These are phyloP conservation scores for Myiagra hebetior DNA, from an alignment of 2,113 vertebrate species.

Conservation along the genomic window DNA sequence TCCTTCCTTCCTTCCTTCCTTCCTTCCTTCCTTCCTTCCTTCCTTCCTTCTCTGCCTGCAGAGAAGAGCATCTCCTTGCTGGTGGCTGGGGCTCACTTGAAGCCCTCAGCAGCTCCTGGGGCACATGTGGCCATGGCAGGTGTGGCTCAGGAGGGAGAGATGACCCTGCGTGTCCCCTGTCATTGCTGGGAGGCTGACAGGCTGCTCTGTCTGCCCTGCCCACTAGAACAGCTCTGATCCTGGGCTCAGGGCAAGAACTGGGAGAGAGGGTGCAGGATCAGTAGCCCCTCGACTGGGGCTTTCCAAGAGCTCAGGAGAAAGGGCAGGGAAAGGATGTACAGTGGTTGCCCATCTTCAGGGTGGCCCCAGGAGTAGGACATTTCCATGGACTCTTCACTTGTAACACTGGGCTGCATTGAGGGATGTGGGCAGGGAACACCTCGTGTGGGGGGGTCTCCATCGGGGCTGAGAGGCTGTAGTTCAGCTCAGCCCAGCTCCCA, in stretches of 20 bases:
- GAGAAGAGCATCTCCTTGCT: not conserved
- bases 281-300: fast-evolving
- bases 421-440: not conserved
- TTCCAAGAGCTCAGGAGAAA: not conserved
- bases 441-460: fast-evolving
- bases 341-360: not conserved
- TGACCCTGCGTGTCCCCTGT: not conserved
- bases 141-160: fast-evolving
- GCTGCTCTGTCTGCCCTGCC: not conserved
- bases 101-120: fast-evolving
- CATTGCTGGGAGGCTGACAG: not conserved
- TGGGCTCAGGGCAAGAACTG: not conserved
- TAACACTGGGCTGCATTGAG: not conserved
- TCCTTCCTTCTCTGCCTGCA: not conserved
- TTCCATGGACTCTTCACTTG: fast-evolving
- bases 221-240: not conserved
- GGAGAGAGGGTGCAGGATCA: not conserved
- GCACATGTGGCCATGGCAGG: fast-evolving
- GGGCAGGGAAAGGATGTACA: not conserved
- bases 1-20: not conserved
- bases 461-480: not conserved
- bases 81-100: not conserved
- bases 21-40: not conserved
- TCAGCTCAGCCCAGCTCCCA: not conserved
- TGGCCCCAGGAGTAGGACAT: fast-evolving